Evolutionary conservation across 2,888 invertebrate genomes (phyloP).

Genomic region (Bombylius discolor): DNA sequence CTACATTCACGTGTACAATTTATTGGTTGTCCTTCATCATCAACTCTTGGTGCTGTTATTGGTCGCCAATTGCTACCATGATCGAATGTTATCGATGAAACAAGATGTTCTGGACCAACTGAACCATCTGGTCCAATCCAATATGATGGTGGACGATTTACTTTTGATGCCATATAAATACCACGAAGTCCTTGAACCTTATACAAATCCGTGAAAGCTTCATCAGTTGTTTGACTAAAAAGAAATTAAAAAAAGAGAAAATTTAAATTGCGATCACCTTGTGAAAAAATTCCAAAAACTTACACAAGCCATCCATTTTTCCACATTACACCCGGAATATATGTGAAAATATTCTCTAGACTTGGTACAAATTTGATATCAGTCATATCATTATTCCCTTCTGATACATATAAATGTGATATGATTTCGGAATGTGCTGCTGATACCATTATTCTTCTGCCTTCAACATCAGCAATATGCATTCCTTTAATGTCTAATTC

Average conservation of each 20-base stretch:
- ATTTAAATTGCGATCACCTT: neutral
- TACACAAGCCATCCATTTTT: slow-evolving; percentile 72
- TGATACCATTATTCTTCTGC: slow-evolving; percentile 66
- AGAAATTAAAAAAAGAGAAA: neutral
- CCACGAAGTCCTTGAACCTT: slow-evolving; percentile 76
- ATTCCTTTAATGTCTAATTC: slow-evolving; percentile 47
- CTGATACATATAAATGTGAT: slow-evolving; percentile 72
- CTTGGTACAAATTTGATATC: slow-evolving; percentile 64
- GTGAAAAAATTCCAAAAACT: slow-evolving; percentile 31
- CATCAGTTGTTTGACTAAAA: slow-evolving; percentile 60
- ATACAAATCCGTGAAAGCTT: slow-evolving; percentile 76
- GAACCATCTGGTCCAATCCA: slow-evolving; percentile 19
- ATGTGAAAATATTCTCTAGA: slow-evolving; percentile 66
- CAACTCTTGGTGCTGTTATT: slow-evolving; percentile 55
- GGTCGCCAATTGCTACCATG: slow-evolving; percentile 74
- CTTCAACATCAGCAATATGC: slow-evolving; percentile 73
- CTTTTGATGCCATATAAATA: slow-evolving; percentile 77
- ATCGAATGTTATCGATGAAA: slow-evolving; percentile 72
- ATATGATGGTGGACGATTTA: slow-evolving; percentile 40
- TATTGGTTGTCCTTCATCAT: slow-evolving; percentile 53
- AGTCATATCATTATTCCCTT: slow-evolving; percentile 47
- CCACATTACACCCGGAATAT: slow-evolving; percentile 71
- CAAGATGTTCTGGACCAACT: slow-evolving; percentile 62
- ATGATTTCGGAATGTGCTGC: slow-evolving; percentile 61
- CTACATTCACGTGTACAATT: slow-evolving; percentile 65